Base-by-base conservation (phyloP, 2,113 vertebrate species). In the Ailurus styani region DNA sequence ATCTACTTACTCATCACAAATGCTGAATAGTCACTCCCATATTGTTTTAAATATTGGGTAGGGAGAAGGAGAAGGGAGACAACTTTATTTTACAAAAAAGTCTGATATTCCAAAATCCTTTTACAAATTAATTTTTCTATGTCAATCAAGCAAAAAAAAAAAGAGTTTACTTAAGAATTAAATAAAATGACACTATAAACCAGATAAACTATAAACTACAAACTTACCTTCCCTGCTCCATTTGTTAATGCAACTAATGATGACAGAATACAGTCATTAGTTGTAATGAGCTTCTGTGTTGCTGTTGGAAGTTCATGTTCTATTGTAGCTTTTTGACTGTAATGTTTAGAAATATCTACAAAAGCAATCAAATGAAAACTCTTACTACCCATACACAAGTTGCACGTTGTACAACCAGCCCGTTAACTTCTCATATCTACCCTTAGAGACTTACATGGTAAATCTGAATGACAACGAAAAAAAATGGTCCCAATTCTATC, bases 241-340 rank as follows among this genome's bases (percentile, higher is more conserved):
- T 98, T 99, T 97, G 99, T 99, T 97, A 99, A 98, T 9, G 99
- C 99, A 40, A 99, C 99, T 55, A 99, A 64, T 50, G 99, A 99
- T 40, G 99, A 99, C 81, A 99, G 98, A 98, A 99, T 99, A 97
- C 99, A 99, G 96, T 99, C 99, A 62, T 99, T 99, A 54, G 99
- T 99, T 97, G 99, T 99, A 90, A 99, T 94, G 40, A 99, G 99
- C 97, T 99, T 99, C 99, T 99, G 99, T 1, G 99, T 99, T 96
- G 99, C 98, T n/a, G 99, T 99, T 62, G 99, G 99, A 97, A 99
- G 98, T 54, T 99, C 99, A 96, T 99, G 99, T 96, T 99, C 99
- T 95, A 99, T 98, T 87, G 98, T 55, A 83, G 99, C 99, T 98
- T 99, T 99, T 96, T 99, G 99, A 98, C 98, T 99, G 98, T 99